These are phyloP conservation scores for Mandrillus leucophaeus DNA, from an alignment of 2,113 vertebrate species.

Conservation along the genomic window DNA sequence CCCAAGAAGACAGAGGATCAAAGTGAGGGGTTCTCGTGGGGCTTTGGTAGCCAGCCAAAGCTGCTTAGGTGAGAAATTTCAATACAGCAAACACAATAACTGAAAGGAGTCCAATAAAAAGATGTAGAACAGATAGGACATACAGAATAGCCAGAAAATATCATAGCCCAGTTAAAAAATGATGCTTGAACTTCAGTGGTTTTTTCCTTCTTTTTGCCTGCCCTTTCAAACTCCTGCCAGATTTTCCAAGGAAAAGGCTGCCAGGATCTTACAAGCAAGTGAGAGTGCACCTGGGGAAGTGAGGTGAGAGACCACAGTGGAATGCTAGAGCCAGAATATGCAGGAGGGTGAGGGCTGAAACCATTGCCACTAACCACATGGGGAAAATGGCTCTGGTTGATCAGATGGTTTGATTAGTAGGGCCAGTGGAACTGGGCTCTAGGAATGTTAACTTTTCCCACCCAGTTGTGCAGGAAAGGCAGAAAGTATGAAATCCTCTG, in stretches of 20 bases:
- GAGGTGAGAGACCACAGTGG: neutral
- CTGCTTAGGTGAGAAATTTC: neutral
- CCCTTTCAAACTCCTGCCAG: neutral
- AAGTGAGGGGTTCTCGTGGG: neutral
- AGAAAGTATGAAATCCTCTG: neutral
- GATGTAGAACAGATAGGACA: neutral
- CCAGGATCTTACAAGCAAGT: neutral
- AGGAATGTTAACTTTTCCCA: neutral
- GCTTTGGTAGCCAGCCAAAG: neutral
- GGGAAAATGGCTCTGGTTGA: neutral
- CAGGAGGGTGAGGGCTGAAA: no score
- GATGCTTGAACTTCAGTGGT: neutral
- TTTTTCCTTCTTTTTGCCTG: neutral
- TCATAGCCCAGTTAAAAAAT: neutral
- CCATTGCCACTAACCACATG: neutral
- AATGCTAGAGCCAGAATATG: neutral
- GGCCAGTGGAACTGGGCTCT: rapidly evolving
- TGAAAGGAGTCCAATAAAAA: neutral
- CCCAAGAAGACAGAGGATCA: conserved; percentile 27
- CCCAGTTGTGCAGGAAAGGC: neutral
- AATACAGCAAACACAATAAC: neutral
- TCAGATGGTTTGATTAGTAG: neutral
- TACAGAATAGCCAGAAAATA: neutral
- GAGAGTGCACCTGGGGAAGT: neutral
- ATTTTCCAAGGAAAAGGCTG: neutral